Evolutionary conservation across 2,113 vertebrate genomes (phyloP).

Genomic region (Gallinago jamesoni): DNA sequence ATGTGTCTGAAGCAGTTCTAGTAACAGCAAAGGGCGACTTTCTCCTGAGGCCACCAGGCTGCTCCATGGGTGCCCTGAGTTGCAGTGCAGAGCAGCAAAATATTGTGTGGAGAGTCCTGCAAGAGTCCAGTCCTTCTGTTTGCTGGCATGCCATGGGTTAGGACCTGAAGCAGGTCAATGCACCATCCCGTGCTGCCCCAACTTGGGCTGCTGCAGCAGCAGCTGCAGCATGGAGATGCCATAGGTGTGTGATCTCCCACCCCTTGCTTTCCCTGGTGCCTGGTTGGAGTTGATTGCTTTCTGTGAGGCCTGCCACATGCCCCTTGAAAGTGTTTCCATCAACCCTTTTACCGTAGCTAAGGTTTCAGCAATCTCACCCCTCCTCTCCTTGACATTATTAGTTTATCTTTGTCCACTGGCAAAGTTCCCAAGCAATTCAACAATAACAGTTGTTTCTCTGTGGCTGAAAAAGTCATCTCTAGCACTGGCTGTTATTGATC

Average conservation of each 20-base stretch:
- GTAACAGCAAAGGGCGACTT: neutral
- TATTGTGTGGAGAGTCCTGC: neutral
- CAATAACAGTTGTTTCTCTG: slow-evolving; percentile 68
- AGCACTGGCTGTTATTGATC: slow-evolving; percentile 62
- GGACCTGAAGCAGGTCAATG: neutral
- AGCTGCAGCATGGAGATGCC: neutral
- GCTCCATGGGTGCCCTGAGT: rapidly evolving
- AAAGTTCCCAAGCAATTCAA: slow-evolving; percentile 69
- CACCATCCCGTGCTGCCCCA: neutral
- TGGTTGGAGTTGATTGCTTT: slow-evolving; percentile 12
- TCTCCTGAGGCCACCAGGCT: neutral
- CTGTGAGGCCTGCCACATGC: slow-evolving; percentile 15
- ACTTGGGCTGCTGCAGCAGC: neutral
- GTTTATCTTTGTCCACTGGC: slow-evolving; percentile 71
- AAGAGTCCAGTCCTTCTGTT: neutral
- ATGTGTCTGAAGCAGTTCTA: neutral
- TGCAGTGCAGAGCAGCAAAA: neutral
- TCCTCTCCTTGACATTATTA: slow-evolving; percentile 63
- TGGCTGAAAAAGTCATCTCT: slow-evolving; percentile 66
- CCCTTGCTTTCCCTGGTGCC: neutral
- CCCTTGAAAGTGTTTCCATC: slow-evolving; percentile 59
- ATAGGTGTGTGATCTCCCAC: neutral
- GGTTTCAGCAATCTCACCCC: slow-evolving; percentile 47
- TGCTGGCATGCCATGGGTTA: neutral
- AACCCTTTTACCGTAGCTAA: slow-evolving; percentile 42